Evolutionary conservation across 2,113 vertebrate genomes (phyloP).

Genomic region (Speoplatyrhinus poulsoni): DNA sequence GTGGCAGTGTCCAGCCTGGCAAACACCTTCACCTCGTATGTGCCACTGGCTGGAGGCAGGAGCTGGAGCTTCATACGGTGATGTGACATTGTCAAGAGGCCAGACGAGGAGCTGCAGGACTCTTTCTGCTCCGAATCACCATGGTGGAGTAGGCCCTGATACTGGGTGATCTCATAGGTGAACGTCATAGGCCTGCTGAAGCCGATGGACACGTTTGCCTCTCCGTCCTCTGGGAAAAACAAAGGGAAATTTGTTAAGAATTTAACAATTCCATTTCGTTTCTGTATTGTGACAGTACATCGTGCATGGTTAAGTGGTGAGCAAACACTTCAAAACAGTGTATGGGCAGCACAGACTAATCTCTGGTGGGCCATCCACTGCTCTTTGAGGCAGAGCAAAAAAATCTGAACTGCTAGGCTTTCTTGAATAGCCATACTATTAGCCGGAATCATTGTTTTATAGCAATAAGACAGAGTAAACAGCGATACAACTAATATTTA

Average conservation of each 20-base stretch:
- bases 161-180: slow-evolving; percentile 77
- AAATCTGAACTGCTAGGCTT: too few species aligned
- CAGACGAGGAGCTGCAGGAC: slow-evolving; percentile 53
- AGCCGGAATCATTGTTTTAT: too few species aligned
- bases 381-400: too few species aligned
- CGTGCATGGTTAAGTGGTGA: too few species aligned
- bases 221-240: slow-evolving; percentile 72
- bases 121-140: slow-evolving; percentile 58
- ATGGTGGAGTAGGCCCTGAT: slow-evolving; percentile 61
- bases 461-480: too few species aligned
- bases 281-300: too few species aligned
- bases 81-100: slow-evolving; percentile 68
- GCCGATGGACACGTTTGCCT: slow-evolving; percentile 73
- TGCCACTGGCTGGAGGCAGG: slow-evolving; percentile 66
- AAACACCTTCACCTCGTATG: slow-evolving; percentile 80
- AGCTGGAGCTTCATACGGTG: slow-evolving; percentile 74
- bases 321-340: too few species aligned
- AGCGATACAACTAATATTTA: too few species aligned
- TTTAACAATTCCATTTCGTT: neutral
- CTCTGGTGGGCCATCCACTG: too few species aligned
- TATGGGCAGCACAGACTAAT: too few species aligned
- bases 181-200: slow-evolving; percentile 71
- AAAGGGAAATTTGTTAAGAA: neutral
- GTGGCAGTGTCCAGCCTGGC: slow-evolving; percentile 56
- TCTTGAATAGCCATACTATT: too few species aligned